Evolutionary conservation across 2,797 vertebrate species (phyloP).

Genomic region (Enteromius anoplus): DNA sequence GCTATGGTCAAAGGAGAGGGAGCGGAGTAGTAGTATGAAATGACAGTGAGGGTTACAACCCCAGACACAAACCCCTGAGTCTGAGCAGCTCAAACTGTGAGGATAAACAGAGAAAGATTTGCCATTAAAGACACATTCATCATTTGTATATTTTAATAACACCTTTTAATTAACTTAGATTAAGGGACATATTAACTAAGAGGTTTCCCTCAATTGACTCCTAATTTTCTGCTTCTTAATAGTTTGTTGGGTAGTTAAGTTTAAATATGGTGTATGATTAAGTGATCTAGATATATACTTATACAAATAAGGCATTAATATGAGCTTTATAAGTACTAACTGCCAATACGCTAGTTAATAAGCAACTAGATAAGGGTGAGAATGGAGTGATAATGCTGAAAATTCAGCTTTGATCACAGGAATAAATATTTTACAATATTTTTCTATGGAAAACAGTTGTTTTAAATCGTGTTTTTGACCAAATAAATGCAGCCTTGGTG

Average conservation of each 20-base stretch:
- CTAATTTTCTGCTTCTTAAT: background rate
- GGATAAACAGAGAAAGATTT: background rate
- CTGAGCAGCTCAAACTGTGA: constrained; percentile 37
- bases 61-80: constrained; percentile 62
- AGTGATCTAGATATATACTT: no score
- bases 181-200: background rate
- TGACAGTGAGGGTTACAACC: constrained; percentile 92
- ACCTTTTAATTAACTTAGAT: no score
- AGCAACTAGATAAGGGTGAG: no score
- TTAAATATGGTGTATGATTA: background rate
- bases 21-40: constrained; percentile 85
- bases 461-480: background rate
- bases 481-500: background rate
- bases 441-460: background rate
- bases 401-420: background rate
- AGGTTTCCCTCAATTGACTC: background rate
- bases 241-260: background rate
- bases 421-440: background rate
- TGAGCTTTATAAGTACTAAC: no score
- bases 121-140: background rate
- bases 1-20: constrained; percentile 85
- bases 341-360: no score
- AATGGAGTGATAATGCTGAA: background rate
- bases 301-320: no score
- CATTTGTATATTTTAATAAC: background rate